Conservation (phyloP, 2,888 invertebrate genomes). For the Proisotoma minuta region DNA sequence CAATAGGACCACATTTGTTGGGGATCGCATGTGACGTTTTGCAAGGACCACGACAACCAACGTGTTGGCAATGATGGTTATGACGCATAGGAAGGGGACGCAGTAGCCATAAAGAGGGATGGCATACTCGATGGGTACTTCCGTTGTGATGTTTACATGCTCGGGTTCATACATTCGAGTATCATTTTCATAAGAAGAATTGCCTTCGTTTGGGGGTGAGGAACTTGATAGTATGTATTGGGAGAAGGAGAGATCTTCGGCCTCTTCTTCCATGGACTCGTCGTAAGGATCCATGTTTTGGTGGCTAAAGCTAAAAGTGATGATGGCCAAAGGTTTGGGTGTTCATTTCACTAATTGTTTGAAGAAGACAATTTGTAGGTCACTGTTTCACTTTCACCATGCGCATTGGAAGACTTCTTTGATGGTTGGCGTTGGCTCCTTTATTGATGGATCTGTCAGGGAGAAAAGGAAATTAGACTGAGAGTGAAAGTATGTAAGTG, state of each 20-base stretch:
- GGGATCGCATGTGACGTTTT: constrained; percentile 83
- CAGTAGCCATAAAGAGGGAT: constrained; percentile 71
- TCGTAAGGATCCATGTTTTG: constrained; percentile 6
- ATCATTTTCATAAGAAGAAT: no score
- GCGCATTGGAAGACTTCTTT: no score
- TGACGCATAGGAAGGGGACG: constrained; percentile 76
- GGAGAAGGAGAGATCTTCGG: neutral
- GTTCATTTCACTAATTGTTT: no score
- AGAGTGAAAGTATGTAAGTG: no score
- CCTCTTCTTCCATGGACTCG: neutral
- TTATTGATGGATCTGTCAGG: no score
- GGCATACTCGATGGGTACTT: constrained; percentile 63
- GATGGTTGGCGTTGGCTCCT: no score
- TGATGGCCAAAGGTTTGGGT: no score
- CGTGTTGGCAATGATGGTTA: constrained; percentile 86
- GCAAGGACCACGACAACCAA: constrained; percentile 82
- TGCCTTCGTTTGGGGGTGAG: neutral
- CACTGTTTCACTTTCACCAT: no score
- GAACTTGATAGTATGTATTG: neutral
- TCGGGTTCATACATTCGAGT: constrained; percentile 19
- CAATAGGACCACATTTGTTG: constrained; percentile 86
- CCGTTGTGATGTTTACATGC: constrained; percentile 63
- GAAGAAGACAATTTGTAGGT: no score
- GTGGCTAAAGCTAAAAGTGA: no score
- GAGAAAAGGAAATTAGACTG: no score